These are phyloP conservation scores for Tenthredo amoena DNA, from an alignment of 2,888 invertebrate genomes.

Conservation along the genomic window DNA sequence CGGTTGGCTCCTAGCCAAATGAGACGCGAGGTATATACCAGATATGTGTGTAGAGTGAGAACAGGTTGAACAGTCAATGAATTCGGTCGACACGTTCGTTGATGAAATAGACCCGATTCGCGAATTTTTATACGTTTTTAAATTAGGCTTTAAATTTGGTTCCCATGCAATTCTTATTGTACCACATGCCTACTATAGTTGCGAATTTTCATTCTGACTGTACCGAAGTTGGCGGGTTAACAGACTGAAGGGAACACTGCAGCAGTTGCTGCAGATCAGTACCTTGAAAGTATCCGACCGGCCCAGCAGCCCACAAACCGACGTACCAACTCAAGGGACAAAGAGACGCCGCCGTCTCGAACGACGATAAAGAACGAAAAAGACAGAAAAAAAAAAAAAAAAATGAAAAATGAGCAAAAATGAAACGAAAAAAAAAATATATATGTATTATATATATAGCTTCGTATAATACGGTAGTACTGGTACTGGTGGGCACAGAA, in stretches of 20 bases:
- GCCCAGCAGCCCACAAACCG: constrained; percentile 47
- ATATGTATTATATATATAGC: not conserved
- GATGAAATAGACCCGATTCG: not conserved
- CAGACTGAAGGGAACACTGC: constrained; percentile 46
- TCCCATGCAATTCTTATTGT: too few relatives aligned
- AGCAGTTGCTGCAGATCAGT: constrained; percentile 48
- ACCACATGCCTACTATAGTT: not conserved
- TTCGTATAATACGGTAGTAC: not conserved
- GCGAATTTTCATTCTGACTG: constrained; percentile 64
- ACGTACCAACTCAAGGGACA: constrained; percentile 46
- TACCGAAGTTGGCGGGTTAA: constrained; percentile 70
- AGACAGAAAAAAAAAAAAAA: not conserved
- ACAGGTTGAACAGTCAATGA: constrained; percentile 2
- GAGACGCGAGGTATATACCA: not conserved
- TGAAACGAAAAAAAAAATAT: not conserved
- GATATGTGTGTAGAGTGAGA: not conserved
- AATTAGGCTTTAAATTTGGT: not conserved
- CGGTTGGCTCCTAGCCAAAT: constrained; percentile 41
- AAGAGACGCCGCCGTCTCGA: constrained; percentile 48
- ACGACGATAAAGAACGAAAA: constrained; percentile 2
- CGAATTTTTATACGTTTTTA: not conserved
- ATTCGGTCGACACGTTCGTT: not conserved
- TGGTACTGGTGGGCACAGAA: not conserved
- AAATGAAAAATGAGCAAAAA: not conserved
- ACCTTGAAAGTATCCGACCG: constrained; percentile 49